phyloP scores from a whole-genome alignment of 2,113 vertebrate genomes.

The Orthonyx spaldingii region DNA sequence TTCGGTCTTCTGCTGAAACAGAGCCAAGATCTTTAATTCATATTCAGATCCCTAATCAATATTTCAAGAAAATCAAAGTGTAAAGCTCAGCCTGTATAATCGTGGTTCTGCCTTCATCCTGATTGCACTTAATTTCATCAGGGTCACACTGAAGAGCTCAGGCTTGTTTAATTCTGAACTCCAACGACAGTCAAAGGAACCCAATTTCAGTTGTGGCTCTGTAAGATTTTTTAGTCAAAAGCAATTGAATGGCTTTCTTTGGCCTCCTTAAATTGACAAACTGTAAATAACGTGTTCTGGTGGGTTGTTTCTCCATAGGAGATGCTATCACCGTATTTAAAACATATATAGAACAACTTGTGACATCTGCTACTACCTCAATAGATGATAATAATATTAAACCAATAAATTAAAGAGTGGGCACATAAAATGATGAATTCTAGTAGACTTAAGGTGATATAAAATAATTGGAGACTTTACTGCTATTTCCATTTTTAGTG shows the following conservation, averaged over 20 bases:
- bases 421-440: slow-evolving; percentile 29
- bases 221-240: neutral
- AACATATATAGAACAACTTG: neutral
- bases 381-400: neutral
- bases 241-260: neutral
- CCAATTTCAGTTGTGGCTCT: neutral
- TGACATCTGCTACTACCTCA: neutral
- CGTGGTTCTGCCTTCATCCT: neutral
- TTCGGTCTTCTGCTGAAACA: neutral
- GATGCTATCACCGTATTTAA: neutral
- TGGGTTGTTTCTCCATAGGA: neutral
- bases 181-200: neutral
- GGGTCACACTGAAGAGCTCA: neutral
- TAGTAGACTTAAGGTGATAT: slow-evolving; percentile 5
- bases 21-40: neutral
- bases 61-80: neutral
- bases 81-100: neutral
- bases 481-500: slow-evolving; percentile 41
- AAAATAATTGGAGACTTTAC: slow-evolving; percentile 55
- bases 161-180: slow-evolving; percentile 15
- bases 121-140: neutral
- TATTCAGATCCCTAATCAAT: slow-evolving; percentile 9
- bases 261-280: neutral
- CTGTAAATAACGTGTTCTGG: neutral
- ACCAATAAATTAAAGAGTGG: slow-evolving; percentile 22